Percentiles rank a stretch among this genome's conserved stretches.
phyloP scores from a whole-genome alignment of 2,113 vertebrate species.

The Galemys pyrenaicus region DNA sequence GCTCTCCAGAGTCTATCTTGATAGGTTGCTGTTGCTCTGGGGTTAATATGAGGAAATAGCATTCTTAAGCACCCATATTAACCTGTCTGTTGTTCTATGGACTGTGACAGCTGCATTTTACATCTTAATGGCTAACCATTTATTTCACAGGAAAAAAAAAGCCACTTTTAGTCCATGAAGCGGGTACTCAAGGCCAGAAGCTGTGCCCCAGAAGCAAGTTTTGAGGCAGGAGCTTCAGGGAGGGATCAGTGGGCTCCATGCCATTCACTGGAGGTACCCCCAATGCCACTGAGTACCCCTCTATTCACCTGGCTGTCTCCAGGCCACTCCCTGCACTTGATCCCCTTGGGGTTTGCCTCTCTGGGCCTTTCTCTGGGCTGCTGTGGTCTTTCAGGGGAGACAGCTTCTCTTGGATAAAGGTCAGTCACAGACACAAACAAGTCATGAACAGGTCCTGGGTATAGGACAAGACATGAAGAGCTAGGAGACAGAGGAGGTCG shows the following conservation, averaged over 20 bases:
- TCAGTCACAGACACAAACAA: background rate
- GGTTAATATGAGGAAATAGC: conserved; percentile 70
- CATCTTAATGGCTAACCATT: conserved; percentile 68
- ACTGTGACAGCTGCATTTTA: conserved; percentile 71
- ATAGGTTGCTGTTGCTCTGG: conserved; percentile 10
- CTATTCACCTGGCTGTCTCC: no score
- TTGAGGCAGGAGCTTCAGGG: background rate
- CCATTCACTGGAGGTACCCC: background rate
- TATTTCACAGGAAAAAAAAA: conserved; percentile 27
- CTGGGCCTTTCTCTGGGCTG: background rate
- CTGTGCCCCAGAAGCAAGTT: background rate
- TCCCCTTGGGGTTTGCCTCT: background rate
- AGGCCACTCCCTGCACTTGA: background rate
- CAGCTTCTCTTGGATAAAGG: background rate
- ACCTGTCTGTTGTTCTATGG: conserved; percentile 72
- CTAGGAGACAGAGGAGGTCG: background rate
- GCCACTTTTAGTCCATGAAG: background rate
- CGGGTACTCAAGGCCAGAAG: background rate
- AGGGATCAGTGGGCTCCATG: background rate
- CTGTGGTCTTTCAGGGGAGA: background rate
- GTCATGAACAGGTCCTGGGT: background rate
- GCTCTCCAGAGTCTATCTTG: background rate
- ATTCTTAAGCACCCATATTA: conserved; percentile 67
- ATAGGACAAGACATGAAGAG: background rate
- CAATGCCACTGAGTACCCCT: fast-evolving